phyloP scores from a whole-genome alignment of 2,797 vertebrate genomes.

The Typhlichthys eigenmanni region DNA sequence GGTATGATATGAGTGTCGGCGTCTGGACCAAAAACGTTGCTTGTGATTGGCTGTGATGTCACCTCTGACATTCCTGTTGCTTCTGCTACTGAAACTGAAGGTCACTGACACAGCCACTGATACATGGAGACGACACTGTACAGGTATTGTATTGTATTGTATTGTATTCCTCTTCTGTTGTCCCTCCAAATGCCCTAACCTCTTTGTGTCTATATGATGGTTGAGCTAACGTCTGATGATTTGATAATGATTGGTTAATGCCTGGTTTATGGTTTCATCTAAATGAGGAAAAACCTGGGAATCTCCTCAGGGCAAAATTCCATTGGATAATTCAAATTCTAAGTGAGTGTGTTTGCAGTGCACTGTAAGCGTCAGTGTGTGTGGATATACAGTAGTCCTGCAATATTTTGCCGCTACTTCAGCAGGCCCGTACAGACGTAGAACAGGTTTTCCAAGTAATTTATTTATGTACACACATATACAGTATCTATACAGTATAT shows the following conservation, averaged over 20 bases:
- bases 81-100: slow-evolving; percentile 61
- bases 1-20: slow-evolving; percentile 29
- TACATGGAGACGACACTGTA: slow-evolving; percentile 64
- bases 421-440: slow-evolving; percentile 62
- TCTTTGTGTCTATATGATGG: slow-evolving; percentile 1
- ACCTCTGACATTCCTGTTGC: slow-evolving; percentile 45
- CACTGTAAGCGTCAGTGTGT: slow-evolving; percentile 41
- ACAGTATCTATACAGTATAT: too few relatives aligned
- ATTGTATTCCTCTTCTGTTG: not conserved
- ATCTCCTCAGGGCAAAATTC: slow-evolving; percentile 73
- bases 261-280: slow-evolving; percentile 50
- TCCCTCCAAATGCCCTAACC: not conserved
- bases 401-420: slow-evolving; percentile 49
- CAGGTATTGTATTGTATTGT: slow-evolving; percentile 51
- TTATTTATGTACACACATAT: too few relatives aligned
- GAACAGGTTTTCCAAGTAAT: slow-evolving; percentile 33
- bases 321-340: slow-evolving; percentile 66
- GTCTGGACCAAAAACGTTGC: slow-evolving; percentile 49
- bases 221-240: slow-evolving; percentile 29
- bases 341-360: slow-evolving; percentile 48
- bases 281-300: slow-evolving; percentile 43
- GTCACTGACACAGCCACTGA: slow-evolving; percentile 45
- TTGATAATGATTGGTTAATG: slow-evolving; percentile 52
- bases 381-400: slow-evolving; percentile 13
- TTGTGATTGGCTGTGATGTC: slow-evolving; percentile 50